Conservation (phyloP, 2,113 vertebrate species). For the Pteropus alecto region DNA sequence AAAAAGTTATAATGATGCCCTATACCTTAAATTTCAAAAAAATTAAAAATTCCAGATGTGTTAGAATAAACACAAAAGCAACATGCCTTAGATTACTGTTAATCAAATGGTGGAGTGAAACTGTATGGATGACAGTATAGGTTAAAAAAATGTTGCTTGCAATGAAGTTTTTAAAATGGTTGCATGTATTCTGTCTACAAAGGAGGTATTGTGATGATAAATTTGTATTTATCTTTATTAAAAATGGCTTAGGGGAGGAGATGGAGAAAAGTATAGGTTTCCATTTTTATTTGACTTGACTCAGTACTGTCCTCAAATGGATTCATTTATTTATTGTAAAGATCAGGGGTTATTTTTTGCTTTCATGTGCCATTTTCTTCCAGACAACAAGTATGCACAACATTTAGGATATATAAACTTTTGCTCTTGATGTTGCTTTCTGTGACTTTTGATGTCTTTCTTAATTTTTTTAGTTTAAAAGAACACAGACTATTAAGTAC, state of each 20-base stretch:
- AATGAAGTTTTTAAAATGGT: background rate
- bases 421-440: background rate
- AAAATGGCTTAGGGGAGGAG: background rate
- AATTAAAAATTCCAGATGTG: background rate
- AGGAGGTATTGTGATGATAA: background rate
- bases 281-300: background rate
- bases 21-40: background rate
- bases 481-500: background rate
- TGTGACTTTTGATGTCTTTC: background rate
- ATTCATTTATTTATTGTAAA: background rate
- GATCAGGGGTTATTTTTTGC: background rate
- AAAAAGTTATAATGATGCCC: conserved; percentile 13
- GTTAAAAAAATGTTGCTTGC: background rate
- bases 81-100: background rate
- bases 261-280: background rate
- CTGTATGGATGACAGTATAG: background rate
- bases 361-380: conserved; percentile 3
- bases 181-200: background rate
- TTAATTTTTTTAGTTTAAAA: background rate
- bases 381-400: background rate
- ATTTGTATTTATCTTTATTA: background rate
- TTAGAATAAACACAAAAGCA: background rate
- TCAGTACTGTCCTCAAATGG: background rate
- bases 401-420: background rate
- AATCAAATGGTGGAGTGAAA: background rate